Base-by-base conservation (phyloP, 2,797 vertebrate species). In the Helostoma temminkii region DNA sequence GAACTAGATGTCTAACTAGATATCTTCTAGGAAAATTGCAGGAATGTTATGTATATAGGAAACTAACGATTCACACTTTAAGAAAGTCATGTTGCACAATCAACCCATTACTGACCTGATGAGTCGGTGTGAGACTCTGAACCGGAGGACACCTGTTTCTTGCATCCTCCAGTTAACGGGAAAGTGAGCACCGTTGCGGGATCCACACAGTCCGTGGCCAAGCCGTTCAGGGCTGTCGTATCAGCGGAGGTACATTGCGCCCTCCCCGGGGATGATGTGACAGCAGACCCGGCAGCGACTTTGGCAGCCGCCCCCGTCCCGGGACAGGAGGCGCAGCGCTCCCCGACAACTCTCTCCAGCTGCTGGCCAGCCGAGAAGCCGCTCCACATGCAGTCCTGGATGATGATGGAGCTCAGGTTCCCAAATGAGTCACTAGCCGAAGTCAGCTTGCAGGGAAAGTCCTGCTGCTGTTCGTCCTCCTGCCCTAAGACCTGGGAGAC, bases 381-480 rank as follows among this genome's bases (percentile, higher is more conserved):
- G 74, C 96, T 98, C 97, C 97, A 98, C 97, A 98, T 98, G 87
- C 97, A 98, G 92, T 97, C 97, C 86, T 95, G 95, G 59, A 96
- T 95, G 69, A 98, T 94, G 86, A 96, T 95, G 66, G 96, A 96
- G 86, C 94, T 96, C 77, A 94, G 93, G 90, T 97, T 97, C 28
- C 95, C 94, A 52, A 95, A 93, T 6, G 89, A 83, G 65, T 90
- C 92, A 19, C 90, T 93, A 11, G 70, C 16, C 0, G 84, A 28
- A 41, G 92, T 93, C 26, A 94, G 89, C 78, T 94, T 95, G 69
- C 92, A 94, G 12, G 89, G 90, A 42, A 85, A 67, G 25, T 94
- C 93, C 46, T 96, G 95, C 46, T 84, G 81, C 19, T 96, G 95
- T 8, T 93, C 94, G 8, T 96, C 96, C 9, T 97, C 96, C 82